Evolutionary conservation across 1,140 invertebrate genomes (phyloP), one percentile per base, ranked within the genome.

Genomic region (Lanistes nyassanus): DNA sequence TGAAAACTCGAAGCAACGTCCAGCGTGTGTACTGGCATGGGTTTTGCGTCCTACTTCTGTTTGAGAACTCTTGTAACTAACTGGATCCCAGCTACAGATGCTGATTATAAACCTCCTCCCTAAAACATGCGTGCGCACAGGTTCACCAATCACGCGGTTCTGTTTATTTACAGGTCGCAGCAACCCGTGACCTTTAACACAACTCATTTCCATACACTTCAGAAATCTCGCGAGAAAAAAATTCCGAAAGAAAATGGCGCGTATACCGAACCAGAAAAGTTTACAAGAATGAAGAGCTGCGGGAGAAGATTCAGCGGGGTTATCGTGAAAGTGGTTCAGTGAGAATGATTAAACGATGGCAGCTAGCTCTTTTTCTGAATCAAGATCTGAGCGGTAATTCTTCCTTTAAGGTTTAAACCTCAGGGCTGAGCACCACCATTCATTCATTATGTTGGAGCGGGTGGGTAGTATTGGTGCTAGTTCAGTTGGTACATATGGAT

Each of bases 81-180:
- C 23, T 47, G 53, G 3, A 73, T 58, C 31, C 26, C 31, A 56
- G 23, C 23, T 36, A n/a, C 55, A 34, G 36, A 58, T 60, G 51
- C 34, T 39, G 19, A 39, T 67, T 67, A 67, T 67, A 67, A 67
- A 67, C 2, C 65, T 37, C 36, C 11, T 67, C 2, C 65, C 65
- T n/a, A 37, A 26, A 67, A 37, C 36, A 53, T 53, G 36, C 65
- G n/a, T 4, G 37, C 47, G 67, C 67, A 31, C 56, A 29, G 39
- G 26, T 1, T 69, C 39, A 26, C 47, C 65, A 21, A 31, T 69
- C 67, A 69, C 67, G 42, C 31, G 34, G 65, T 42, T 67, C n/a
- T 67, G 65, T 67, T 69, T 69, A 69, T 67, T 67, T 67, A 67
- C 65, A 42, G 23, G 65, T 39, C 65, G 29, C 37, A 64, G 62